These are phyloP conservation scores for Thymelicus acteon DNA, from an alignment of 2,888 invertebrate species.

Conservation along the genomic window DNA sequence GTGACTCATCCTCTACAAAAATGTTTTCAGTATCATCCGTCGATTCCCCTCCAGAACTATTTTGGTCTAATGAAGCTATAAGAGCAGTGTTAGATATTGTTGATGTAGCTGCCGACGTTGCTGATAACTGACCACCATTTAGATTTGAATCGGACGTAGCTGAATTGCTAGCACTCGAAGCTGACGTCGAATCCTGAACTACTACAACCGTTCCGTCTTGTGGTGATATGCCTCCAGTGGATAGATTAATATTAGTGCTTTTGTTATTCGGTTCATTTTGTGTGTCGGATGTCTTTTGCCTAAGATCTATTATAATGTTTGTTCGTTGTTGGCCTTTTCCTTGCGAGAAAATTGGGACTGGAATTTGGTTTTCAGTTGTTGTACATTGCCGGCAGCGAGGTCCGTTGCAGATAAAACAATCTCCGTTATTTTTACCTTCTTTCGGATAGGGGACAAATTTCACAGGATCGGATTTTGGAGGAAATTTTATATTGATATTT, in stretches of 20 bases:
- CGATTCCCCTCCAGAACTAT: conserved; percentile 31
- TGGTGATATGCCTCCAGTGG: neutral
- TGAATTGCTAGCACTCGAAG: conserved; percentile 43
- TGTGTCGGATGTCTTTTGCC: conserved; percentile 35
- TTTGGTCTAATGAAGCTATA: conserved; percentile 43
- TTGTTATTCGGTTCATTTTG: neutral
- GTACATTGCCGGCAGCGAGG: conserved; percentile 40
- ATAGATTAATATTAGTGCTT: neutral
- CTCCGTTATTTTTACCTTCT: conserved; percentile 34
- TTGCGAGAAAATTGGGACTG: neutral
- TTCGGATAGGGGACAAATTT: conserved; percentile 42
- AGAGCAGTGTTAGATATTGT: conserved; percentile 41
- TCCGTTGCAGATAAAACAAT: conserved; percentile 40
- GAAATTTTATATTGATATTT: conserved; percentile 46
- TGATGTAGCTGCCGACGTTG: conserved; percentile 43
- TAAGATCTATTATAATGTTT: conserved; percentile 52
- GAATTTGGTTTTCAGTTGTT: conserved; percentile 20
- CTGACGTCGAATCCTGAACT: conserved; percentile 43
- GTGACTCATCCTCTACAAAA: conserved; percentile 42
- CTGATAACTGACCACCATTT: conserved; percentile 37
- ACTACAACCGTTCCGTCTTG: conserved; percentile 42
- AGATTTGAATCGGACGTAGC: conserved; percentile 32
- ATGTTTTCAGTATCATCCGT: conserved; percentile 41
- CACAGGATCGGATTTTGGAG: conserved; percentile 42
- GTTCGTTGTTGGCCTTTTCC: conserved; percentile 41